Evolutionary conservation across 1,140 invertebrate genomes (phyloP).

Genomic region (Belonocnema kinseyi): DNA sequence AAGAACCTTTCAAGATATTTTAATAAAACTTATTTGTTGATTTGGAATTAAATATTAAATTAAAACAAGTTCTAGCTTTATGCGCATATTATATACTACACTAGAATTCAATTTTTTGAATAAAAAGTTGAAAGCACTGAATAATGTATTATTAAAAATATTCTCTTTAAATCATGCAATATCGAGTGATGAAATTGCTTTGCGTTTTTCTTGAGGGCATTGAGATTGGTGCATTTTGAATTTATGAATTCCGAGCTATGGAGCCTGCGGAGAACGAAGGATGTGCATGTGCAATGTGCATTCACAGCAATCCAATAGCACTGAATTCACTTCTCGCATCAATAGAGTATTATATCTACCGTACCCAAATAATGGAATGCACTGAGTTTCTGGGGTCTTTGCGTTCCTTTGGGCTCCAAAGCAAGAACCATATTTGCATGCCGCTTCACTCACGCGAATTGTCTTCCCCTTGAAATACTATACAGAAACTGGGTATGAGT

Average conservation of each 20-base stretch:
- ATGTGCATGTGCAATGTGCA: conserved; percentile 9
- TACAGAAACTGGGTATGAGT: conserved; percentile 56
- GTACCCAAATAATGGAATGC: conserved; percentile 45
- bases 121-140: too few species aligned
- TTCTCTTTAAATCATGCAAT: too few species aligned
- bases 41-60: too few species aligned
- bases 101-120: too few species aligned
- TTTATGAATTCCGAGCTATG: conserved; percentile 10
- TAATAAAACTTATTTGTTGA: too few species aligned
- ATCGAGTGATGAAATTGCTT: neutral
- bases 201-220: neutral
- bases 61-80: too few species aligned
- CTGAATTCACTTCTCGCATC: conserved; percentile 31
- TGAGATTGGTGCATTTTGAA: conserved; percentile 12
- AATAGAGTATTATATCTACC: conserved; percentile 50
- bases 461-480: conserved; percentile 49
- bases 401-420: conserved; percentile 51
- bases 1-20: too few species aligned
- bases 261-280: neutral
- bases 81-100: too few species aligned
- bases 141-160: too few species aligned
- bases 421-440: conserved; percentile 51
- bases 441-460: conserved; percentile 35
- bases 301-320: conserved; percentile 28
- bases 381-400: conserved; percentile 33